Evolutionary conservation across 2,113 vertebrate species (phyloP).

Genomic region (Actenoides lindsayi): DNA sequence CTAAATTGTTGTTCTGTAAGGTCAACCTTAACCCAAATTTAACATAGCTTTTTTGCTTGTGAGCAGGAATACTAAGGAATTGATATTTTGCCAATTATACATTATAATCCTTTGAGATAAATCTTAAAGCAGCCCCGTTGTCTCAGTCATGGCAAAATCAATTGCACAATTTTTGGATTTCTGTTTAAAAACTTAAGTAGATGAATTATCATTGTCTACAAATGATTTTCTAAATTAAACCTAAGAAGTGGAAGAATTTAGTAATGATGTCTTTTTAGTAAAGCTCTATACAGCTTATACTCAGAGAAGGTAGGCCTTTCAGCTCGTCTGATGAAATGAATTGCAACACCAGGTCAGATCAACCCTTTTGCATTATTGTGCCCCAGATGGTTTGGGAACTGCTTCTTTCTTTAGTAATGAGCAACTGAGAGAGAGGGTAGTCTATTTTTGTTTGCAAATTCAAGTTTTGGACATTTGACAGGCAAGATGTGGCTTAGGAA

Average conservation of each 20-base stretch:
- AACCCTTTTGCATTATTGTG: background rate
- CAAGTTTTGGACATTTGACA: background rate
- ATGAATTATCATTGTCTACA: conserved; percentile 19
- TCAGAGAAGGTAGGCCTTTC: background rate
- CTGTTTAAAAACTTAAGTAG: conserved; percentile 30
- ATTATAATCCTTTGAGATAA: conserved; percentile 29
- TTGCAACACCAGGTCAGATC: background rate
- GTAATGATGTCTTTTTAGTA: background rate
- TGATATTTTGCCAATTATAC: conserved; percentile 37
- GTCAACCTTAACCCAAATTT: conserved; percentile 2
- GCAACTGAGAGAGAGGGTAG: background rate
- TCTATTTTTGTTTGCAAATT: background rate
- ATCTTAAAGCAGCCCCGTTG: background rate
- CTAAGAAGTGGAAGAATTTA: conserved; percentile 31
- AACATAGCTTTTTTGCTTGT: background rate
- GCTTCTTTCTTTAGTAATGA: background rate
- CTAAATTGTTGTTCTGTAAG: background rate
- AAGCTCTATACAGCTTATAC: background rate
- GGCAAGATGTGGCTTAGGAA: background rate
- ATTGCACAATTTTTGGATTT: conserved; percentile 37
- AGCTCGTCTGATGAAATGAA: background rate
- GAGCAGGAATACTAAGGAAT: conserved; percentile 1
- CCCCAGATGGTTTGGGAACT: background rate
- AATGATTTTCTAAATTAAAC: conserved; percentile 22
- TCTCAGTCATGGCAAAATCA: conserved; percentile 14